Percentiles rank a stretch among this genome's conserved stretches.
These are phyloP conservation scores for Nasonia longicornis DNA, from an alignment of 1,140 invertebrate genomes.

Conservation along the genomic window DNA sequence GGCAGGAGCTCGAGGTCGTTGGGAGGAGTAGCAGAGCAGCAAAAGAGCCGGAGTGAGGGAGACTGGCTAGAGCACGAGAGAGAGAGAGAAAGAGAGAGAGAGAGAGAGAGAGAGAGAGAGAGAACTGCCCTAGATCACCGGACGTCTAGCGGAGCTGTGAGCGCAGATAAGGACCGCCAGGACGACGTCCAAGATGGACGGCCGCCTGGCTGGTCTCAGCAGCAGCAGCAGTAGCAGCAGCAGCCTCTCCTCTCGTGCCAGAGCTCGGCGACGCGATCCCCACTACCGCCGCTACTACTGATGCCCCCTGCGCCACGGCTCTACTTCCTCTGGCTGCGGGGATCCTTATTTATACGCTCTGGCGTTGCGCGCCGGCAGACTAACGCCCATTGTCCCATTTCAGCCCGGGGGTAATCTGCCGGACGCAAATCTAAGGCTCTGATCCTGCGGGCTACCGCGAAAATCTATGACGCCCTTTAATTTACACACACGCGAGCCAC, in stretches of 20 bases:
- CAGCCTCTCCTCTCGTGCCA: constrained; percentile 50
- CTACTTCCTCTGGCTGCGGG: constrained; percentile 44
- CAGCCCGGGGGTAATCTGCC: constrained; percentile 67
- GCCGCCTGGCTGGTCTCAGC: constrained; percentile 53
- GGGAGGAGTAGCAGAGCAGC: constrained; percentile 42
- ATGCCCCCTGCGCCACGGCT: constrained; percentile 49
- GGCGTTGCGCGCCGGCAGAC: constrained; percentile 58
- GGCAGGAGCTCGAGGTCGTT: constrained; percentile 35
- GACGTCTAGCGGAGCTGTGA: constrained; percentile 69
- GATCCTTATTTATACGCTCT: constrained; percentile 69
- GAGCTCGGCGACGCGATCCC: constrained; percentile 2
- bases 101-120: constrained; percentile 21
- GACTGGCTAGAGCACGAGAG: constrained; percentile 31
- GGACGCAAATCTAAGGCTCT: constrained; percentile 70
- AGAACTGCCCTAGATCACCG: constrained; percentile 67
- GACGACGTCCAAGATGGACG: constrained; percentile 70
- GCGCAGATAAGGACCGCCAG: constrained; percentile 69
- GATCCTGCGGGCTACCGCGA: constrained; percentile 69
- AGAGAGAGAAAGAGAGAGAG: too few relatives aligned
- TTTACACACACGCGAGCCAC: constrained; percentile 56
- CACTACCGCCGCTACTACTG: constrained; percentile 50
- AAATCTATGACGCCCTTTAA: constrained; percentile 69
- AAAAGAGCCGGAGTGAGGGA: constrained; percentile 50
- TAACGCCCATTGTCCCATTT: constrained; percentile 70
- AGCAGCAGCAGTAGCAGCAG: constrained; percentile 17